Evolutionary conservation across 1,140 invertebrate genomes (phyloP).

Genomic region (Olivierus martensii): DNA sequence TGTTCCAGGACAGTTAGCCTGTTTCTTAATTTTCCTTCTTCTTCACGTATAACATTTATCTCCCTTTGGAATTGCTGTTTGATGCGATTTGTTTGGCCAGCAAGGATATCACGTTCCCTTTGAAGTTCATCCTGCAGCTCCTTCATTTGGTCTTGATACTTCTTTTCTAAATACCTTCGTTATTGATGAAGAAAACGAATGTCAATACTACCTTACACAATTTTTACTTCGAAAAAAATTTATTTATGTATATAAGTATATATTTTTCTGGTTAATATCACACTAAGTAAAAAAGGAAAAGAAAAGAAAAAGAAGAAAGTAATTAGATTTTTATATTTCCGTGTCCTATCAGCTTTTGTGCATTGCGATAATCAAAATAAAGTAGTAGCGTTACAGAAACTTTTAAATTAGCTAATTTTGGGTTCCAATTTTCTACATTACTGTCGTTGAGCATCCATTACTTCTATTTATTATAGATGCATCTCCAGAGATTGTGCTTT

Average conservation of each 20-base stretch:
- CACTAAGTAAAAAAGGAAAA: no score
- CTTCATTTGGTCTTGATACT: conserved; percentile 55
- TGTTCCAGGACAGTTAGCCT: conserved; percentile 37
- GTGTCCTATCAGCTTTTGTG: background rate
- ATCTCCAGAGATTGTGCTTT: no score
- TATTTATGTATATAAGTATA: no score
- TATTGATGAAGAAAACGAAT: conserved; percentile 19
- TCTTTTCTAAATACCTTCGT: conserved; percentile 46
- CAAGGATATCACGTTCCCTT: conserved; percentile 52
- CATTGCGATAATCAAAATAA: background rate
- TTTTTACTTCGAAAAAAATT: no score
- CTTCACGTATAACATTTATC: conserved; percentile 35
- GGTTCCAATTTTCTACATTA: no score
- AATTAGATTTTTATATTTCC: background rate
- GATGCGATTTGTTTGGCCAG: conserved; percentile 24
- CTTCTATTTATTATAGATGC: no score
- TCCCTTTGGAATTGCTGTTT: conserved; percentile 26
- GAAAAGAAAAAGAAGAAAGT: no score
- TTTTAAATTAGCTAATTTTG: no score
- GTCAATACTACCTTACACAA: no score
- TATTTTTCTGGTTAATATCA: no score
- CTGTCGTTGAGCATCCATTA: no score
- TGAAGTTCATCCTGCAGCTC: conserved; percentile 48
- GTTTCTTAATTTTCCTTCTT: conserved; percentile 39
- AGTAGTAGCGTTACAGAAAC: background rate